These are phyloP conservation scores for Hippocampus zosterae DNA, from an alignment of 2,113 vertebrate species.

Conservation along the genomic window DNA sequence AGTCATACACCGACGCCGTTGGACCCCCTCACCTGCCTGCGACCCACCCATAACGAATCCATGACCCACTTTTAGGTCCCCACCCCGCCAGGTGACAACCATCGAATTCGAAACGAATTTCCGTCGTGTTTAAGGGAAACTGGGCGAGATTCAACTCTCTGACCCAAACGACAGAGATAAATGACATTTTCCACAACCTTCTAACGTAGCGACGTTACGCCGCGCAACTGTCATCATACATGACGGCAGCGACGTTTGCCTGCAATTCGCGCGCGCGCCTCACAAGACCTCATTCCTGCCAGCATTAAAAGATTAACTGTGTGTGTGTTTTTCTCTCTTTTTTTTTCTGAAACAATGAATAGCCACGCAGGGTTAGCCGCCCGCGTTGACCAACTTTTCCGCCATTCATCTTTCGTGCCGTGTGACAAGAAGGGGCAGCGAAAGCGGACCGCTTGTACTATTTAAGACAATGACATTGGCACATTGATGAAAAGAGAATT, in stretches of 20 bases:
- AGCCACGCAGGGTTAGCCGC: not conserved
- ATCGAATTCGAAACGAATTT: too few relatives aligned
- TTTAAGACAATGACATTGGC: too few relatives aligned
- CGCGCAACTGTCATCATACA: not conserved
- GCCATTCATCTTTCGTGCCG: not conserved
- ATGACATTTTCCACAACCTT: not conserved
- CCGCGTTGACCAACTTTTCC: not conserved
- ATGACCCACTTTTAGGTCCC: too few relatives aligned
- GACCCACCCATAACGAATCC: too few relatives aligned
- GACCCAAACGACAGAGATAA: not conserved
- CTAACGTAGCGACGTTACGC: too few relatives aligned
- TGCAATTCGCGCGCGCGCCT: not conserved
- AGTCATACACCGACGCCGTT: too few relatives aligned
- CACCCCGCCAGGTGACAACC: too few relatives aligned
- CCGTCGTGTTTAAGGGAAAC: too few relatives aligned
- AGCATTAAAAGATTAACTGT: not conserved
- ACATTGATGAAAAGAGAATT: too few relatives aligned
- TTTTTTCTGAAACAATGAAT: not conserved
- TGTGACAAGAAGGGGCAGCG: not conserved
- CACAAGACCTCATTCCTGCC: not conserved
- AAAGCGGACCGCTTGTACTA: not conserved
- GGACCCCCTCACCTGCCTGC: too few relatives aligned
- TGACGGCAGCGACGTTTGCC: not conserved
- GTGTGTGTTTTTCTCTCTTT: not conserved
- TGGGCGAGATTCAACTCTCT: not conserved